phyloP scores from a whole-genome alignment of 1,140 invertebrate genomes.

The Euura lappo region DNA sequence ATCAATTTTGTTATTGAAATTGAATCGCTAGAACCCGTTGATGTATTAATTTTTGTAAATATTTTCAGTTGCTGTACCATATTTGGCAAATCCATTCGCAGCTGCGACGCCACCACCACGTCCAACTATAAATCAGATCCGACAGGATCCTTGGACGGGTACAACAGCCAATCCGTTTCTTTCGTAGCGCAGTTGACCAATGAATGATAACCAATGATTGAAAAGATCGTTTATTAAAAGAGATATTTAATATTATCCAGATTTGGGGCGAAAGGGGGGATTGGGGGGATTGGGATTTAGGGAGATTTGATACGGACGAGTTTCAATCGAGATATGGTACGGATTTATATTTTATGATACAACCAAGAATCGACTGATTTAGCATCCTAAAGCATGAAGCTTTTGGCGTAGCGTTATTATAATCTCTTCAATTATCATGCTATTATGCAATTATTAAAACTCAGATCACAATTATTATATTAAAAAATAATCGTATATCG shows the following conservation, averaged over 20 bases:
- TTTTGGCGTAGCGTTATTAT: background rate
- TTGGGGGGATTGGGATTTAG: background rate
- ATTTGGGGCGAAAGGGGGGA: no score
- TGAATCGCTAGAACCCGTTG: no score
- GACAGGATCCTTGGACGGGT: conserved; percentile 56
- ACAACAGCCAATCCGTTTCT: conserved; percentile 58
- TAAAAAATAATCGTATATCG: background rate
- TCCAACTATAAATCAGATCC: conserved; percentile 60
- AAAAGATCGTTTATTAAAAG: background rate
- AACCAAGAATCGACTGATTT: background rate
- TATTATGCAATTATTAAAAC: background rate
- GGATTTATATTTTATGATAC: conserved; percentile 3
- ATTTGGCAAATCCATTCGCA: conserved; percentile 57
- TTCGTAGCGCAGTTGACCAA: conserved; percentile 47
- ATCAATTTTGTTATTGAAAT: no score
- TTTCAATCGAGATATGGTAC: conserved; percentile 1
- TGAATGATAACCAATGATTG: background rate
- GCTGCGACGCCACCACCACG: conserved; percentile 56
- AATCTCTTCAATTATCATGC: background rate
- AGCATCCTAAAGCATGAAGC: background rate
- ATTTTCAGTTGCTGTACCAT: conserved; percentile 49
- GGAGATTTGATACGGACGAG: background rate
- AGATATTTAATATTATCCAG: background rate
- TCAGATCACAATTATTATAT: background rate
- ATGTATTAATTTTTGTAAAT: background rate